A percentile compares a stretch with the other conserved stretches of the same genome.
Evolutionary conservation across 2,888 invertebrate species (phyloP).

Genomic region (Anoplius nigerrimus): DNA sequence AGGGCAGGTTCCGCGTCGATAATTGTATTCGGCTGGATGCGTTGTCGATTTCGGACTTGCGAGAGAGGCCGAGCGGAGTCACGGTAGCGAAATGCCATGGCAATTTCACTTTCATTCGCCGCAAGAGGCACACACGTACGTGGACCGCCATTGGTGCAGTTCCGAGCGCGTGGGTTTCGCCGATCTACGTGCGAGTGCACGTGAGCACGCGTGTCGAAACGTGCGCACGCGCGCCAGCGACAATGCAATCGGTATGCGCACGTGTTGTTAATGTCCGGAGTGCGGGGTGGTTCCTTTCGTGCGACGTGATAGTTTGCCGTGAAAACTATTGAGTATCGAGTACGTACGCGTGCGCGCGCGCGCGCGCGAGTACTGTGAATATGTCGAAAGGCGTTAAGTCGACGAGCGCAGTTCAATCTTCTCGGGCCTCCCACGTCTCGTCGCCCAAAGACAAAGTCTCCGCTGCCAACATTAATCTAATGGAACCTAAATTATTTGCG

Average conservation of each 20-base stretch:
- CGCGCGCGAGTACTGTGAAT: too few relatives aligned
- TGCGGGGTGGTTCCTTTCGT: neutral
- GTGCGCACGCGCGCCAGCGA: conserved; percentile 20
- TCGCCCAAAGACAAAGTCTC: too few relatives aligned
- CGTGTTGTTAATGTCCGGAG: conserved; percentile 19
- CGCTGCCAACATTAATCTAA: too few relatives aligned
- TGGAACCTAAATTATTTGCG: too few relatives aligned
- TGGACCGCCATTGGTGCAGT: neutral
- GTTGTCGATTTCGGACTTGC: neutral
- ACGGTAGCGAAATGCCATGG: neutral
- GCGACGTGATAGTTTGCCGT: too few relatives aligned
- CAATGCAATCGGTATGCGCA: conserved; percentile 17
- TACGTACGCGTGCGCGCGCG: too few relatives aligned
- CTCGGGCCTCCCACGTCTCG: too few relatives aligned
- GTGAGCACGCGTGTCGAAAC: conserved; percentile 32
- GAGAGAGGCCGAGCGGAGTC: neutral
- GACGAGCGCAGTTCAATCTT: too few relatives aligned
- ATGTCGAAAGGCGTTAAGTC: too few relatives aligned
- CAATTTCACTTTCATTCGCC: conserved; percentile 16
- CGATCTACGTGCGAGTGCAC: conserved; percentile 19
- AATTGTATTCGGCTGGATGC: too few relatives aligned
- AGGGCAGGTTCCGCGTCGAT: too few relatives aligned
- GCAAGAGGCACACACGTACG: neutral
- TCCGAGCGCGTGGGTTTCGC: conserved; percentile 30
- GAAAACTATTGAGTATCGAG: too few relatives aligned